Conservation (phyloP, 2,113 vertebrate species). For the Microcebus jonahi region DNA sequence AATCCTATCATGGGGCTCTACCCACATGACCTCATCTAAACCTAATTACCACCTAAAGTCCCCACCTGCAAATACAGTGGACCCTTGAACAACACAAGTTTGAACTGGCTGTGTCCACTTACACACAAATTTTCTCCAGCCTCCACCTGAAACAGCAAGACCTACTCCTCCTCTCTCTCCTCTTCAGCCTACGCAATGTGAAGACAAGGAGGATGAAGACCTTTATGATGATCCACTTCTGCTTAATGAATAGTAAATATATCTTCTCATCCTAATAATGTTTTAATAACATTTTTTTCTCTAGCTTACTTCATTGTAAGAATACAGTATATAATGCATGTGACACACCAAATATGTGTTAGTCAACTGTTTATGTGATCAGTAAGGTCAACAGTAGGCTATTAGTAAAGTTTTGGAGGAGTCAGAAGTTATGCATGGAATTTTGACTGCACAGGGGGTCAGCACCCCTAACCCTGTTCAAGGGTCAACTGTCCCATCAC, state of each 20-base stretch:
- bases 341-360: too few species aligned
- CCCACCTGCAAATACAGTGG: background rate
- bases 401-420: background rate
- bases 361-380: too few species aligned
- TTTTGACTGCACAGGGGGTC: background rate
- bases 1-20: background rate
- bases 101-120: background rate
- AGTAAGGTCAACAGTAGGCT: too few species aligned
- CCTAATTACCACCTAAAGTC: background rate
- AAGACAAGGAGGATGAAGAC: background rate
- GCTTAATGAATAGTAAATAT: background rate
- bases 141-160: background rate
- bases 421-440: background rate
- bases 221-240: background rate
- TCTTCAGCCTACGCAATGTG: background rate
- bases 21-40: background rate
- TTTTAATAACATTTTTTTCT: background rate
- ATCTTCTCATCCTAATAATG: background rate
- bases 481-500: background rate
- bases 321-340: too few species aligned
- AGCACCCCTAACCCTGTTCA: background rate
- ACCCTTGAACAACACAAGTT: background rate
- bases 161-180: background rate
- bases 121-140: background rate
- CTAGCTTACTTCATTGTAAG: too few species aligned